Evolutionary conservation across 2,888 invertebrate genomes (phyloP).

Genomic region (Cryptus armator): DNA sequence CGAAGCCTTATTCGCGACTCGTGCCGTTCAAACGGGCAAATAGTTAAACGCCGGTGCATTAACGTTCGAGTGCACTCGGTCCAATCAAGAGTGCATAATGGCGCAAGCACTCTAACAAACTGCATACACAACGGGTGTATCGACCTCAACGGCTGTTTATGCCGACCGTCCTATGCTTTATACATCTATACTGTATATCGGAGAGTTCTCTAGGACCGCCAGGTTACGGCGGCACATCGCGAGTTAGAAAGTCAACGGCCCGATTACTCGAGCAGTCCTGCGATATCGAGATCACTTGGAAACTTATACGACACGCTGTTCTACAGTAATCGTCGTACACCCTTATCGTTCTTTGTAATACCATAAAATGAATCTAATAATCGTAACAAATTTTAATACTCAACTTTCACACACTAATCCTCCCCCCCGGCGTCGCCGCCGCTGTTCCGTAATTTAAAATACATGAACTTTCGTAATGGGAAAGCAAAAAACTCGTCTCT

Average conservation of each 20-base stretch:
- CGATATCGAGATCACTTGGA: slow-evolving; percentile 36
- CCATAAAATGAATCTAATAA: not conserved
- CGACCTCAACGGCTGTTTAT: slow-evolving; percentile 72
- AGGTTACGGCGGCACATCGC: slow-evolving; percentile 43
- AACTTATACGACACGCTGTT: slow-evolving; percentile 20
- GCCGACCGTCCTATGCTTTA: slow-evolving; percentile 4
- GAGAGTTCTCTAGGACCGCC: not conserved
- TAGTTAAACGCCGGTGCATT: slow-evolving; percentile 63
- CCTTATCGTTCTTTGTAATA: not conserved
- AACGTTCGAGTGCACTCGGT: slow-evolving; percentile 58
- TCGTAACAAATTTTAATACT: not conserved
- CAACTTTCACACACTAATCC: not conserved
- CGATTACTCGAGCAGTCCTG: slow-evolving; percentile 43
- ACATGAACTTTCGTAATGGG: not conserved
- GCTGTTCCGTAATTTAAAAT: not conserved
- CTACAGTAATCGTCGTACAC: slow-evolving; percentile 10
- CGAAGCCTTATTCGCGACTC: slow-evolving; percentile 58
- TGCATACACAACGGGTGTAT: slow-evolving; percentile 73
- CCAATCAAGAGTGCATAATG: slow-evolving; percentile 70
- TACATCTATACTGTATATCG: not conserved
- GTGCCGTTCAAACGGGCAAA: slow-evolving; percentile 66
- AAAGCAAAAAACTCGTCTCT: not conserved
- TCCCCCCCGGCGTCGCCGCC: not conserved
- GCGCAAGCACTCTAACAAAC: slow-evolving; percentile 61
- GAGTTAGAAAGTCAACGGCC: slow-evolving; percentile 72